Base-by-base conservation (phyloP, 2,888 invertebrate species). In the Pyrrhia umbra region DNA sequence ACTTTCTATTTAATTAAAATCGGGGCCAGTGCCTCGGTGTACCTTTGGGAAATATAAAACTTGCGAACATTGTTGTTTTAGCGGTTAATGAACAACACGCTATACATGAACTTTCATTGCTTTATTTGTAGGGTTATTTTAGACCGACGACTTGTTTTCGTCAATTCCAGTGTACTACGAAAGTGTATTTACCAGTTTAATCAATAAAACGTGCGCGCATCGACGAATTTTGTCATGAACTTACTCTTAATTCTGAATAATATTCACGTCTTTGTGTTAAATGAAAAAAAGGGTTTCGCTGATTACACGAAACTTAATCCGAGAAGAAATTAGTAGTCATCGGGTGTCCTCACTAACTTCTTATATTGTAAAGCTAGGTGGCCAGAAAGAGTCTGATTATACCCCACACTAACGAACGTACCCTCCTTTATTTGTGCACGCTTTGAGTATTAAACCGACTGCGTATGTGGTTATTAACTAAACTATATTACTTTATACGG, bases 1-100 rank as follows among this genome's bases (percentile, higher is more conserved):
- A 63, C 57, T 71, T 67, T 76, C 55, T 82, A 63, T 80, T 81
- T 81, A 82, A 81, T 80, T 81, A 78, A 80, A 81, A 77, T 59
- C 72, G 43, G 49, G 50, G 63, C 54, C 59, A 70, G 50, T 45
- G 55, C 66, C 52, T 65, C 50, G 37, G 59, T 34, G 59, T 64
- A 73, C 82, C 76, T 82, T 73, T 78, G 79, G 80, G 74, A 70
- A 77, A 82, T 77, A 78, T 72, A 68, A 70, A 71, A 69, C 63
- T 75, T 81, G 55, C 45, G 45, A 66, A 68, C 63, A 72, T 63
- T 75, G 72, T 75, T 80, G 70, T 70, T 81, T 67, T 58, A 68
- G 67, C 68, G 66, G 58, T 68, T 77, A 79, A 77, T 63, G 63
- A 77, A 81, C 75, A 70, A 37, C 25, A 46, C 56, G 34, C 34